phyloP scores from a whole-genome alignment of 2,113 vertebrate species.

The Etia nguti region DNA sequence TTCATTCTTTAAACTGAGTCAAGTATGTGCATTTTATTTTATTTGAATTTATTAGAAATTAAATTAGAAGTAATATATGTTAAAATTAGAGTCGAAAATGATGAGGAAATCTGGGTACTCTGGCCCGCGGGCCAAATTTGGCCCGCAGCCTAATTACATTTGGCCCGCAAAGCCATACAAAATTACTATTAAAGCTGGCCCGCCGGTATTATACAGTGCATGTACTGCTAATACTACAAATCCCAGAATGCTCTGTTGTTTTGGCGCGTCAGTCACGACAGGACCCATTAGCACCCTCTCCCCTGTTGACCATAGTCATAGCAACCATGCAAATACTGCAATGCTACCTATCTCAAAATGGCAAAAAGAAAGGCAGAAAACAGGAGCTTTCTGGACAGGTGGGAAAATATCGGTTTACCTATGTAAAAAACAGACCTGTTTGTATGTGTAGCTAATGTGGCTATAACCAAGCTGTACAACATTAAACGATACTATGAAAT shows the following conservation, averaged over 20 bases:
- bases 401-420: neutral
- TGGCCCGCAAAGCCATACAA: neutral
- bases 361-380: too few relatives aligned
- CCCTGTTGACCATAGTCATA: neutral
- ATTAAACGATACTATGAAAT: too few relatives aligned
- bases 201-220: accelerated
- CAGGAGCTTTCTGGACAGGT: neutral
- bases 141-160: neutral
- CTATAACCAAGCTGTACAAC: too few relatives aligned
- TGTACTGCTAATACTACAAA: neutral
- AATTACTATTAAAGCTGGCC: neutral
- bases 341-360: neutral
- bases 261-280: accelerated
- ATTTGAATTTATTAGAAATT: too few relatives aligned
- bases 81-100: too few relatives aligned
- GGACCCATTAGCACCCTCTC: accelerated
- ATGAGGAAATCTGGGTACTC: too few relatives aligned
- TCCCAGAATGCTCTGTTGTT: neutral
- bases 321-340: accelerated
- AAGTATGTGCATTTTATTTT: too few relatives aligned
- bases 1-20: too few relatives aligned
- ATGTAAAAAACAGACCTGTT: too few relatives aligned
- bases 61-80: too few relatives aligned
- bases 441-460: too few relatives aligned
- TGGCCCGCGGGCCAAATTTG: too few relatives aligned